These are phyloP conservation scores for Marcusenius ussheri DNA, from an alignment of 2,113 vertebrate species.

Conservation along the genomic window DNA sequence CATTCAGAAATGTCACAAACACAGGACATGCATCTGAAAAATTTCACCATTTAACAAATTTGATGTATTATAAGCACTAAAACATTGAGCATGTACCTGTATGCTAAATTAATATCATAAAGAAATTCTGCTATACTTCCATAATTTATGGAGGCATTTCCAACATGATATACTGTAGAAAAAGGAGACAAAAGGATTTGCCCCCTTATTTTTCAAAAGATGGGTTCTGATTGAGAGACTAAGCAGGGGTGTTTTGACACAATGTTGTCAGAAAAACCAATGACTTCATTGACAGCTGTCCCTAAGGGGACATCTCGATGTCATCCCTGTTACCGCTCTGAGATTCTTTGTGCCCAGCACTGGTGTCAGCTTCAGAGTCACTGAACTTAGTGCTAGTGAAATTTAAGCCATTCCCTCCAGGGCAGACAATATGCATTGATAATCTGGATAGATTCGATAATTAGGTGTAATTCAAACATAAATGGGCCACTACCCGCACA, in stretches of 20 bases:
- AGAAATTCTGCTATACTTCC: not conserved
- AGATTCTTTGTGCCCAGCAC: not conserved
- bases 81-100: not conserved
- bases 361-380: not conserved
- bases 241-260: not conserved
- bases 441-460: conserved; percentile 39
- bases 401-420: conserved; percentile 9
- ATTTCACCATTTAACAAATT: not conserved
- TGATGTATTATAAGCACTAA: not conserved
- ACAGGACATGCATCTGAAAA: not conserved
- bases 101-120: not conserved
- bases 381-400: not conserved
- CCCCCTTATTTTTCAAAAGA: not conserved
- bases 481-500: conserved; percentile 50
- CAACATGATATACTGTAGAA: not conserved
- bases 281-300: not conserved
- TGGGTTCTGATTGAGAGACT: not conserved
- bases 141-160: not conserved
- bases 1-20: not conserved
- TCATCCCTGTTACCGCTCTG: not conserved
- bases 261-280: not conserved
- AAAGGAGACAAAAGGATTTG: not conserved
- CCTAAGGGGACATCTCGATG: not conserved
- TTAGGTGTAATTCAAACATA: conserved; percentile 33
- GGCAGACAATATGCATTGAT: conserved; percentile 39